Percentiles rank a stretch among this genome's conserved stretches.
Conservation (phyloP, 2,888 invertebrate genomes). For the Ligdia adustata region DNA sequence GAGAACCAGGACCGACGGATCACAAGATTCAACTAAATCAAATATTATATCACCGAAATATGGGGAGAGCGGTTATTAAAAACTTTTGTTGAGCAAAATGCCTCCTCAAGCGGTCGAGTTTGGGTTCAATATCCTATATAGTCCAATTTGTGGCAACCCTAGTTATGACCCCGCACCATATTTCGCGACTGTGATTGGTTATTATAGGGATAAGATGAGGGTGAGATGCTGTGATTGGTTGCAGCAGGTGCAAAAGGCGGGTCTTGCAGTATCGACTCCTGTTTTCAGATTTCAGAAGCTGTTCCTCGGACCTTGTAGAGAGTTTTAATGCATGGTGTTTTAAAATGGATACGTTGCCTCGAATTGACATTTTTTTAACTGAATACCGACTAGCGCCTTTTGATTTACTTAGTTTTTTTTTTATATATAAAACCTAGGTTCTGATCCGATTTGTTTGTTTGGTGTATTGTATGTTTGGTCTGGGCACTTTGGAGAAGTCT, state of each 20-base stretch:
- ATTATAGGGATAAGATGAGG: constrained; percentile 53
- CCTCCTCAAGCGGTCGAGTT: not conserved
- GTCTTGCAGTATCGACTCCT: constrained; percentile 50
- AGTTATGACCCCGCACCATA: constrained; percentile 58
- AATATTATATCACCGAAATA: constrained; percentile 62
- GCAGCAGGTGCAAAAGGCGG: constrained; percentile 68
- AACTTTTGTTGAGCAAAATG: constrained; percentile 31
- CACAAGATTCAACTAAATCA: constrained; percentile 67
- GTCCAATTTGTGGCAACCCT: constrained; percentile 46
- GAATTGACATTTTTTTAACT: too few relatives aligned
- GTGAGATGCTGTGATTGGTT: constrained; percentile 62
- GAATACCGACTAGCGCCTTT: too few relatives aligned
- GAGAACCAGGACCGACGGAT: constrained; percentile 40
- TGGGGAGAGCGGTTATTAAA: constrained; percentile 59
- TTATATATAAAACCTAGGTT: too few relatives aligned
- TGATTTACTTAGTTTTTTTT: too few relatives aligned
- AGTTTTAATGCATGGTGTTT: constrained; percentile 1
- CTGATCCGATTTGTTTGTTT: too few relatives aligned
- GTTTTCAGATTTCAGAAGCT: constrained; percentile 42
- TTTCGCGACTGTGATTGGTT: constrained; percentile 66
- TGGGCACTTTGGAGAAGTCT: too few relatives aligned
- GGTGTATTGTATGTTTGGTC: too few relatives aligned
- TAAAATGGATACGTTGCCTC: not conserved
- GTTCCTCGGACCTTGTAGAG: constrained; percentile 22
- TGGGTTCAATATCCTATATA: constrained; percentile 33